Evolutionary conservation across 2,888 invertebrate genomes (phyloP), one percentile per base, ranked within the genome.

Genomic region (Papilio demoleus): DNA sequence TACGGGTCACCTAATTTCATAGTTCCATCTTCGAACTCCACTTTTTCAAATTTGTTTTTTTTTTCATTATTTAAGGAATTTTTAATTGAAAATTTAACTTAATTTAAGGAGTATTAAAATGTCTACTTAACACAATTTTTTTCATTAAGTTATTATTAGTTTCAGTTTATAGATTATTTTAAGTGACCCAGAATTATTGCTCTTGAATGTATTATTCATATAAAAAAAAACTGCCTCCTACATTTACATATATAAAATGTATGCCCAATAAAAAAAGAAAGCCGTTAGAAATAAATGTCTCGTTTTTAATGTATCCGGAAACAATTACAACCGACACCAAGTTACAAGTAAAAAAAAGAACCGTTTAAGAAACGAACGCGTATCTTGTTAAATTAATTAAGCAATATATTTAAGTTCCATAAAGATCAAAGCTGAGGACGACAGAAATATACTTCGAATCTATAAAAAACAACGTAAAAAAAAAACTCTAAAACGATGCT

Each of bases 361-460:
- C 17, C 63, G 58, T 70, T 69, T 61, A 65, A 73, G 63, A 11
- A 64, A 70, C n/a, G 61, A 69, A 58, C 70, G 64, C 56, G 62
- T 38, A 53, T 66, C 45, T 63, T 53, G 70, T 74, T 70, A 50
- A 68, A 66, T 71, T 70, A 72, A 73, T 74, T 72, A 71, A 70
- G 69, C 53, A 63, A 71, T 71, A 63, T 68, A 71, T 71, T 66
- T 68, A 62, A 70, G 61, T 70, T 56, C 24, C 31, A 12, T 22
- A 24, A 40, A 74, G 71, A 75, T 76, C 74, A 75, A 76, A 75
- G 74, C 22, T 38, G 50, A 38, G 50, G 31, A 67, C 50, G 70
- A 70, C 68, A 14, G 45, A 72, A 71, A 73, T 74, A 73, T 65
- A 71, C 66, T 61, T 42, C 45, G 63, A 61, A 65, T 65, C 66